Evolutionary conservation across 2,888 invertebrate species (phyloP).

Genomic region (Heterodera filipjevi): DNA sequence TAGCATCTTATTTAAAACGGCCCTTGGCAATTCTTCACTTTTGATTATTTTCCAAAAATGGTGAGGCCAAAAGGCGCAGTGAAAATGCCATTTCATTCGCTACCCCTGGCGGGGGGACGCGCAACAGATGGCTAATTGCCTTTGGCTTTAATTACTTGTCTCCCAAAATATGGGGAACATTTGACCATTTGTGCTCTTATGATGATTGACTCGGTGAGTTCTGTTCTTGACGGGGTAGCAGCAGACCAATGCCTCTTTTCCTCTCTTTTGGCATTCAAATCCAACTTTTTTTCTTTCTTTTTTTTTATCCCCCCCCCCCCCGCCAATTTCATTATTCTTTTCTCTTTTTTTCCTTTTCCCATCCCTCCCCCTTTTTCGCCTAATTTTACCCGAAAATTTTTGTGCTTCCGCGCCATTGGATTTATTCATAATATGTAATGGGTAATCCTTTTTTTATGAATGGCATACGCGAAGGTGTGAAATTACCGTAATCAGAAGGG

Average conservation of each 20-base stretch:
- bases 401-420: neutral
- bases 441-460: neutral
- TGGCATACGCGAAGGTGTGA: neutral
- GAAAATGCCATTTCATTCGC: conserved; percentile 2
- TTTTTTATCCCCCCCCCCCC: neutral
- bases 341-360: neutral
- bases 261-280: neutral
- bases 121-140: conserved; percentile 7
- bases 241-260: too few relatives aligned
- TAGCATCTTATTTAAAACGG: too few relatives aligned
- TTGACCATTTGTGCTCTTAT: neutral
- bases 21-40: too few relatives aligned
- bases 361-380: neutral
- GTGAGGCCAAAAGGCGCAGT: neutral
- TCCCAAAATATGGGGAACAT: neutral
- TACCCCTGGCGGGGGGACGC: neutral
- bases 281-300: neutral
- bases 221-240: too few relatives aligned
- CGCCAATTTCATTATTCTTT: too few relatives aligned
- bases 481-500: neutral
- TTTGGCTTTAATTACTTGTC: neutral
- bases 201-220: neutral
- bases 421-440: neutral
- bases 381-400: neutral
- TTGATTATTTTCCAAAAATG: neutral